Evolutionary conservation across 2,888 invertebrate species (phyloP), one percentile per base, ranked within the genome.

Genomic region (Stenichneumon culpator): DNA sequence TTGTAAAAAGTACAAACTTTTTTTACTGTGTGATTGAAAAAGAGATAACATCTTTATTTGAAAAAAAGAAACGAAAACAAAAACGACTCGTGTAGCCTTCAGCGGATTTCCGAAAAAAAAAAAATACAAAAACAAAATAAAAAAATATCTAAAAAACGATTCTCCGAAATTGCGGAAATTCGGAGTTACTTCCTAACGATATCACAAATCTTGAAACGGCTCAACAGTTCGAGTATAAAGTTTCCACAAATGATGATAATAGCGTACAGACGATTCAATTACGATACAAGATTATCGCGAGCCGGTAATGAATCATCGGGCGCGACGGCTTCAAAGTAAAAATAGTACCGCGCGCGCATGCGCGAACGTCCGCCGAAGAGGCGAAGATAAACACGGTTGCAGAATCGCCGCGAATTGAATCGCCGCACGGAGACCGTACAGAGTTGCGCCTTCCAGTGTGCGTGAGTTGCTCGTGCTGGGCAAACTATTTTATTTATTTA

Each of bases 261-360:
- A 47, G 39, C 47, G 63, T 52, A 79, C 70, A 22, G 47, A 70
- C 44, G 36, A 63, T 79, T 70, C 50, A 79, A 79, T 79, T 72
- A 79, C 39, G 19, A 39, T 67, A 67, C 19, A 67, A 19, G 7
- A 67, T 67, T 67, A 67, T 67, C 67, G 65, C 65, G 19, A n/a
- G 19, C 19, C 39, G 19, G 39, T 67, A 67, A 67, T 67, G 67
- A 67, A 67, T 67, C 67, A 67, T 67, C 67, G 67, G 54, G 19
- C 67, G 36, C 39, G 39, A 39, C 9, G 39, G 36, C 39, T 67
- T 19, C n/a, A 22, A 67, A 19, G 36, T 67, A 67, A 67, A 67
- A 36, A 7, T 36, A 19, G 39, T 19, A 19, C 1, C n/a, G n/a
- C 39, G 19, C 39, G 14, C 19, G 11, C 67, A 67, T 16, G 19